These are phyloP conservation scores for Eucidaris tribuloides DNA, from an alignment of 35 echinoderm and acorn worm species.

Conservation along the genomic window DNA sequence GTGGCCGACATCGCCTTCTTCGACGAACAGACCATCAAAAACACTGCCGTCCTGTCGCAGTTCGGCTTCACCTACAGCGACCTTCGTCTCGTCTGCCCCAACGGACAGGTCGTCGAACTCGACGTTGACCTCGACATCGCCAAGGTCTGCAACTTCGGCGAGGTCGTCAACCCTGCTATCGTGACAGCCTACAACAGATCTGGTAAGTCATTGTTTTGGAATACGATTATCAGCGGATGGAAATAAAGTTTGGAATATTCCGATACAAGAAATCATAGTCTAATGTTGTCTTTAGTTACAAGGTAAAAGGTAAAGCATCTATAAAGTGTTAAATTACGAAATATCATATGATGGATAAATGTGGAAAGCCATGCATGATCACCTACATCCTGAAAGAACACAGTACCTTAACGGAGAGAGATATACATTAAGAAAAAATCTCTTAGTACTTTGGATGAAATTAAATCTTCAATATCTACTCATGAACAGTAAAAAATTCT, in stretches of 20 bases:
- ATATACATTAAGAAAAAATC: no score
- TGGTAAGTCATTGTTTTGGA: constrained; percentile 20
- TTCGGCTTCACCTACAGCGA: constrained; percentile 7
- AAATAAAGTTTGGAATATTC: neutral
- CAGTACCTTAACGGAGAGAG: no score
- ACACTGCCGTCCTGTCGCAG: neutral
- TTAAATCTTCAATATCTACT: no score
- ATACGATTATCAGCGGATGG: no score
- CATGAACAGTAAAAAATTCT: no score
- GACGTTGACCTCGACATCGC: constrained; percentile 26
- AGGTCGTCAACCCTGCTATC: constrained; percentile 64
- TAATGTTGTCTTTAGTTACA: no score
- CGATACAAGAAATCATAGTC: neutral
- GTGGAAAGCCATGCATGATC: no score
- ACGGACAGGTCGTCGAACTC: constrained; percentile 52
- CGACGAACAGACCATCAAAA: constrained; percentile 39
- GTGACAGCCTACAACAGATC: constrained; percentile 82
- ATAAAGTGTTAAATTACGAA: no score
- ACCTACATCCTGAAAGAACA: no score
- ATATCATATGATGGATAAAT: no score
- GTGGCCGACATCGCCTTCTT: constrained; percentile 83
- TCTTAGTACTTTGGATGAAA: no score
- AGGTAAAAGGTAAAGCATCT: no score
- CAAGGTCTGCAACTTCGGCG: constrained; percentile 73
- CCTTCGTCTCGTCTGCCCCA: constrained; percentile 53